Base-by-base conservation (phyloP, 2,888 invertebrate species). In the Halictus ligatus region DNA sequence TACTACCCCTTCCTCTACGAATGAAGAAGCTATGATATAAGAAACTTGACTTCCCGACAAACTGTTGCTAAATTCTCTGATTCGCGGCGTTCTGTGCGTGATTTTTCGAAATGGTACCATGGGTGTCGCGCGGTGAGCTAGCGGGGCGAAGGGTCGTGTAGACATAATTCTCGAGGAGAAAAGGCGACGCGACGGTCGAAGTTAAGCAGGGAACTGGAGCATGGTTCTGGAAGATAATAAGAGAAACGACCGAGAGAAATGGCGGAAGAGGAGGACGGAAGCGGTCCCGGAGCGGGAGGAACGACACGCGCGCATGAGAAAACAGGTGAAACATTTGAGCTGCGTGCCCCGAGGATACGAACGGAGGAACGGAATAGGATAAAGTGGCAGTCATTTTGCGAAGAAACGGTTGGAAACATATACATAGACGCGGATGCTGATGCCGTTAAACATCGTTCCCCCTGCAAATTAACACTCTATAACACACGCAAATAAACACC, bases 121-220 rank as follows among this genome's bases (percentile, higher is more conserved):
- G 15, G 40, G 12, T 74, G 21, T 40, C 13, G 21, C 60, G 29
- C 25, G 60, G 60, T 64, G 60, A 64, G 40, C 18, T 29, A 13
- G 43, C 73, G 21, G 40, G 43, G 72, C 35, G 67, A 83, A 79
- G 54, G 67, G 43, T 83, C 69, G 54, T 58, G 29, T 48, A 35
- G 69, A 80, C 75, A 72, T 76, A 80, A 85, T 67, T 64, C 73
- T 64, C 35, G 29, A 12, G 29, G 21, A 78, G 71, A 75, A 81
- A 75, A 72, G 84, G 54, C 74, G 73, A 35, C 35, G 35, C 35
- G 35, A 58, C 35, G 43, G 84, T 71, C 67, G 50, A 64, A 75
- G 77, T 75, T 75, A 35, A 78, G n/a, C 35, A 29, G 2, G 60
- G 80, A 78, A 84, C 78, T 84, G 84, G 84, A 72, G 64, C 74